Evolutionary conservation across 2,797 vertebrate species (phyloP).

Genomic region (Parauchenoglanis ngamensis): DNA sequence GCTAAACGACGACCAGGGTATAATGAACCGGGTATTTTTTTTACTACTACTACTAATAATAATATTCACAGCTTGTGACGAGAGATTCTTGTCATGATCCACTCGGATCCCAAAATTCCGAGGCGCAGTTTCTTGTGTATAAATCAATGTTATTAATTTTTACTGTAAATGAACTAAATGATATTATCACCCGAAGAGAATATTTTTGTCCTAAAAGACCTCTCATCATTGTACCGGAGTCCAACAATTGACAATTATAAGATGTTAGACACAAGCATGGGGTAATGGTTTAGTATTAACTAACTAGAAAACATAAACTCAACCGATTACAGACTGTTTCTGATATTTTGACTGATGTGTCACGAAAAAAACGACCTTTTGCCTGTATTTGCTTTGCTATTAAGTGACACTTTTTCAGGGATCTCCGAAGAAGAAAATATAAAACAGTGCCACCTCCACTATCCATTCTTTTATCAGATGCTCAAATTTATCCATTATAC

Average conservation of each 20-base stretch:
- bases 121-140: not conserved
- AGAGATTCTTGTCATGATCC: not conserved
- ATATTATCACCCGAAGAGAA: not conserved
- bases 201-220: not conserved
- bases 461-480: not conserved
- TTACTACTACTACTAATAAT: not conserved
- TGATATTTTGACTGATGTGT: not conserved
- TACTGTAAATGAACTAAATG: not conserved
- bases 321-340: not conserved
- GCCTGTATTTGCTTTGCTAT: not conserved
- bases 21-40: not conserved
- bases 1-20: not conserved
- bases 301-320: not conserved
- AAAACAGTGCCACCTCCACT: not conserved
- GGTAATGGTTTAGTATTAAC: constrained; percentile 2
- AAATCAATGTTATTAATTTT: not conserved
- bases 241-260: not conserved
- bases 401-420: not conserved
- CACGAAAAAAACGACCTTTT: not conserved
- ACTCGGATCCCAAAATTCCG: not conserved
- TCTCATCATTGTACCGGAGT: not conserved
- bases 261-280: not conserved
- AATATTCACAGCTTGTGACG: not conserved
- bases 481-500: no score
- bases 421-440: not conserved